Conservation (phyloP, 2,888 invertebrate genomes). For the Monochamus alternatus region DNA sequence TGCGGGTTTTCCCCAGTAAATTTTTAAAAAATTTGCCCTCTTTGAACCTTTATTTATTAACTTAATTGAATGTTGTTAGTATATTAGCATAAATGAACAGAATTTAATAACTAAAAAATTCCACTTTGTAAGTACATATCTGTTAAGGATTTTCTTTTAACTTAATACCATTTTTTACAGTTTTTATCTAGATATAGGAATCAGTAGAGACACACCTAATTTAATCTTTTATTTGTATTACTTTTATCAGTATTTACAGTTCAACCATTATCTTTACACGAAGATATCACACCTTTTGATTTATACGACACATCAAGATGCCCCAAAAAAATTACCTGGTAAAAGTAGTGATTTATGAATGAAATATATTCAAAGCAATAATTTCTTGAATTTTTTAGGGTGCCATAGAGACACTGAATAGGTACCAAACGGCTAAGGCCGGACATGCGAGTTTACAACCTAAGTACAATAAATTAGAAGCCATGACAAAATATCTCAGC, state of each 20-base stretch:
- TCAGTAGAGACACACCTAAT: background rate
- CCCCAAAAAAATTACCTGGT: constrained; percentile 31
- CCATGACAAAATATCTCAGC: constrained; percentile 1
- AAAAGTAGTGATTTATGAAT: background rate
- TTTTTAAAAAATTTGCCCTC: too few relatives aligned
- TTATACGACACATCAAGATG: background rate
- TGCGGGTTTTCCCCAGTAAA: too few relatives aligned
- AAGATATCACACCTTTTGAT: background rate
- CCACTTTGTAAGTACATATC: too few relatives aligned
- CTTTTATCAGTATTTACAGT: background rate
- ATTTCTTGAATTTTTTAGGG: constrained; percentile 17
- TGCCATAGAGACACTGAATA: constrained; percentile 28
- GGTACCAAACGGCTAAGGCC: constrained; percentile 15
- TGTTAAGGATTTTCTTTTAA: too few relatives aligned
- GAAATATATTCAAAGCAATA: background rate
- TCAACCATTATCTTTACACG: background rate
- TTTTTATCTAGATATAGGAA: background rate
- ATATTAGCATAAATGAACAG: too few relatives aligned
- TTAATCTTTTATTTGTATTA: background rate
- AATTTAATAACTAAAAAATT: too few relatives aligned
- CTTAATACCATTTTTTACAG: too few relatives aligned
- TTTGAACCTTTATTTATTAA: too few relatives aligned
- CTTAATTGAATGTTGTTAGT: too few relatives aligned
- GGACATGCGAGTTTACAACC: background rate
- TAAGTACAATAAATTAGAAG: constrained; percentile 7